Evolutionary conservation across 2,888 invertebrate genomes (phyloP).

Genomic region (Aphodius granarius): DNA sequence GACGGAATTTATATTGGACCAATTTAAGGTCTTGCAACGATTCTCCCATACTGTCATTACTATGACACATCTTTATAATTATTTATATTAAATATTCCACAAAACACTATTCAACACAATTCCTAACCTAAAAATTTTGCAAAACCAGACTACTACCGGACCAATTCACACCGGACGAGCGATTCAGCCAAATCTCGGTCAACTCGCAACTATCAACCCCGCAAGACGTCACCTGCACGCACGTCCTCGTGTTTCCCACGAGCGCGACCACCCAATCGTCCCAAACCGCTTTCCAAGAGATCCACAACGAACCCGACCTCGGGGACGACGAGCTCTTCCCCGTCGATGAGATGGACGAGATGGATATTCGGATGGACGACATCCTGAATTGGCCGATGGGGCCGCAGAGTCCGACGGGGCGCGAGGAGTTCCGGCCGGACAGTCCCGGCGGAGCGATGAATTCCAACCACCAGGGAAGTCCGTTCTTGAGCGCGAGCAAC

Average conservation of each 20-base stretch:
- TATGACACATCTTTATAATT: too few relatives aligned
- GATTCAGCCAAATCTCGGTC: slow-evolving; percentile 80
- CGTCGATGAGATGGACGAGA: slow-evolving; percentile 62
- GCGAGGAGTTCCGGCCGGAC: slow-evolving; percentile 56
- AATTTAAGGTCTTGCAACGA: too few relatives aligned
- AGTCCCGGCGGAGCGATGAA: slow-evolving; percentile 57
- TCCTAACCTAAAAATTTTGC: background rate
- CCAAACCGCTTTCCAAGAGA: slow-evolving; percentile 70
- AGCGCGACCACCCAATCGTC: slow-evolving; percentile 90
- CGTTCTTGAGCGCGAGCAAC: slow-evolving; percentile 55
- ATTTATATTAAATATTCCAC: background rate
- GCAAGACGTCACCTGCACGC: slow-evolving; percentile 94
- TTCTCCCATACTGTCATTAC: too few relatives aligned
- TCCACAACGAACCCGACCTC: slow-evolving; percentile 66
- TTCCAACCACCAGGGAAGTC: slow-evolving; percentile 52
- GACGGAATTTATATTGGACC: too few relatives aligned
- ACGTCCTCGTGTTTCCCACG: slow-evolving; percentile 98
- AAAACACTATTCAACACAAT: background rate
- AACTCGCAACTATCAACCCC: slow-evolving; percentile 93
- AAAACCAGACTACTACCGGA: slow-evolving; percentile 75
- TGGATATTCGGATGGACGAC: slow-evolving; percentile 74
- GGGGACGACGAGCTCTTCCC: slow-evolving; percentile 70
- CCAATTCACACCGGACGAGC: slow-evolving; percentile 93
- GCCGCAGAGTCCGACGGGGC: slow-evolving; percentile 58
- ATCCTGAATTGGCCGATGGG: slow-evolving; percentile 75